Evolutionary conservation across 1,140 invertebrate species (phyloP).

Genomic region (Drosophila dunni): DNA sequence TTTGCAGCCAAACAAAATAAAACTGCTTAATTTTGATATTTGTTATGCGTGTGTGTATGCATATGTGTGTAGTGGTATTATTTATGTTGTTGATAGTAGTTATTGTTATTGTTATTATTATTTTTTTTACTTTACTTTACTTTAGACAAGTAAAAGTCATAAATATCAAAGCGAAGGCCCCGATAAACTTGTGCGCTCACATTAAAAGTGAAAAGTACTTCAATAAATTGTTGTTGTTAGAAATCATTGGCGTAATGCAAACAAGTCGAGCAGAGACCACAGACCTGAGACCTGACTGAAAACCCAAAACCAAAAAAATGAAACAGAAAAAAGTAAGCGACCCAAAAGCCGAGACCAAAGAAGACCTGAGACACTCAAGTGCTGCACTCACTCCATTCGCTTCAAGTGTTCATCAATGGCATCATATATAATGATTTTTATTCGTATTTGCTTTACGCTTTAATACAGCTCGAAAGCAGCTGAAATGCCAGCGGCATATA

Average conservation of each 20-base stretch:
- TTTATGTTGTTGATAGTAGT: no score
- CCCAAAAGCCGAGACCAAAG: background rate
- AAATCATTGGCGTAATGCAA: conserved; percentile 77
- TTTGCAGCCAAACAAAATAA: conserved; percentile 33
- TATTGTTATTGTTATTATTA: conserved; percentile 45
- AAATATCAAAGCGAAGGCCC: conserved; percentile 68
- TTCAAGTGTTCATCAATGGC: conserved; percentile 74
- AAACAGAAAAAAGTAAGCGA: background rate
- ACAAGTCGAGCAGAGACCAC: conserved; percentile 37
- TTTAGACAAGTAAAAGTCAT: conserved; percentile 71
- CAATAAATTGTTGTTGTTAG: conserved; percentile 80
- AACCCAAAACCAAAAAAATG: background rate
- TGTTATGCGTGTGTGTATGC: background rate
- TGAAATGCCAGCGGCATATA: conserved; percentile 10
- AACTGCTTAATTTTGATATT: conserved; percentile 43
- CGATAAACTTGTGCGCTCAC: conserved; percentile 50
- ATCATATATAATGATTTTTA: conserved; percentile 67
- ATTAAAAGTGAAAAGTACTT: conserved; percentile 83
- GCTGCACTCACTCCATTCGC: no score
- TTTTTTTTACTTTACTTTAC: conserved; percentile 29
- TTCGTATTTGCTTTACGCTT: conserved; percentile 41
- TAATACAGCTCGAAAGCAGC: conserved; percentile 19
- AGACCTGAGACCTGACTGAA: conserved; percentile 5
- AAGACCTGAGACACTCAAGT: no score
- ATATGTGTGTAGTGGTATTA: no score